These are phyloP conservation scores for Octopus sinensis DNA, from an alignment of 1,140 invertebrate species.

Conservation along the genomic window DNA sequence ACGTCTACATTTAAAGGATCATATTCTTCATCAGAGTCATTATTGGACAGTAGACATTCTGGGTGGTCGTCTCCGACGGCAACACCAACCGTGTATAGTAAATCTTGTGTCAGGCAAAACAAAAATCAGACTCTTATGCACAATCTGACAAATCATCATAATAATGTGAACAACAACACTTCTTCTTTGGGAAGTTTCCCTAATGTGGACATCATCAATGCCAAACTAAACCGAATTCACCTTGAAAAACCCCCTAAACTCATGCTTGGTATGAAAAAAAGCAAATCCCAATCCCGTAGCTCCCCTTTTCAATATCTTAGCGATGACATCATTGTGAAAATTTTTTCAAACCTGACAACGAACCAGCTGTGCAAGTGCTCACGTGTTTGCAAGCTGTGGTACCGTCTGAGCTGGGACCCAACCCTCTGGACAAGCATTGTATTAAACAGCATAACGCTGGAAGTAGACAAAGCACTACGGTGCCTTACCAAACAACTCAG, in stretches of 20 bases:
- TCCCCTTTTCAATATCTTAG: constrained; percentile 54
- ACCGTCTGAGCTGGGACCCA: constrained; percentile 74
- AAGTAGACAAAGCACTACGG: constrained; percentile 70
- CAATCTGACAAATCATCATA: constrained; percentile 19
- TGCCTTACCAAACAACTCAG: constrained; percentile 58
- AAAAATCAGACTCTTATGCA: constrained; percentile 20
- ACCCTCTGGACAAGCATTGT: constrained; percentile 71
- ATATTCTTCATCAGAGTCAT: constrained; percentile 23
- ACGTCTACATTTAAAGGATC: constrained; percentile 47
- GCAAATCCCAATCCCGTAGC: constrained; percentile 30
- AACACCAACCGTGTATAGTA: constrained; percentile 21
- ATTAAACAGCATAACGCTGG: constrained; percentile 66
- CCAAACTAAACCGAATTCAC: constrained; percentile 33
- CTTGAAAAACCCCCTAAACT: constrained; percentile 33
- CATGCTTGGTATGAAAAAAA: constrained; percentile 26
- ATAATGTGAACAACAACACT: not conserved
- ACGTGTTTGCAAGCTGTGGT: constrained; percentile 76
- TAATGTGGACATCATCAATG: constrained; percentile 31
- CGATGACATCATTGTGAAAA: constrained; percentile 63
- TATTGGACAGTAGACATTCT: constrained; percentile 22
- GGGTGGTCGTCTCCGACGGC: constrained; percentile 26
- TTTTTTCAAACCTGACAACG: constrained; percentile 74
- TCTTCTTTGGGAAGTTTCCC: constrained; percentile 21
- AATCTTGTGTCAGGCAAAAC: constrained; percentile 1
- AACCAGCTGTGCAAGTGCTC: constrained; percentile 76